Conservation (phyloP, 2,113 vertebrate genomes). For the Meles meles region DNA sequence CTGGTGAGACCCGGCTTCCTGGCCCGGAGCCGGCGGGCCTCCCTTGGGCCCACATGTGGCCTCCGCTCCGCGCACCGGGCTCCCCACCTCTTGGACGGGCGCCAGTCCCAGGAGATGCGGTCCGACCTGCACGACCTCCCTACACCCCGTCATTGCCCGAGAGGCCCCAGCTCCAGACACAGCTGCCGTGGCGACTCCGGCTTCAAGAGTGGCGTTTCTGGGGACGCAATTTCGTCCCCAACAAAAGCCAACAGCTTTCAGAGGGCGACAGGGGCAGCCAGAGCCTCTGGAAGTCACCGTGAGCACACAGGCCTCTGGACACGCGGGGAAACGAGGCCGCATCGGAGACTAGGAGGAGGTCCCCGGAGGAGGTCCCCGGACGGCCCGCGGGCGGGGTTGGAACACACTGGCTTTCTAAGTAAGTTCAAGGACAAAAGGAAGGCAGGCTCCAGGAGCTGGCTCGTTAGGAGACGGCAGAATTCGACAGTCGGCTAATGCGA, state of each 20-base stretch:
- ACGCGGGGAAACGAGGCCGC: not conserved
- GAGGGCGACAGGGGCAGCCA: not conserved
- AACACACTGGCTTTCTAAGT: too few species aligned
- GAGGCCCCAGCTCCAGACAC: not conserved
- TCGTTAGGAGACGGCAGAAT: accelerated
- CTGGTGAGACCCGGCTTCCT: not conserved
- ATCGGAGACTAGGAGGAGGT: too few species aligned
- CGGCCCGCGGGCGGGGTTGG: accelerated
- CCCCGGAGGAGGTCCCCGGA: too few species aligned
- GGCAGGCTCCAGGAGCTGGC: not conserved
- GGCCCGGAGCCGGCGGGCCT: not conserved
- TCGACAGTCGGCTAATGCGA: not conserved
- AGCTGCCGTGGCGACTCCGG: accelerated
- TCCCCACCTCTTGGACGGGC: not conserved
- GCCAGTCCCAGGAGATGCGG: accelerated
- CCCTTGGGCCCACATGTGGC: accelerated
- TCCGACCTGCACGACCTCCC: too few species aligned
- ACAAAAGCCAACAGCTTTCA: not conserved
- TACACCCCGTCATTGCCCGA: accelerated
- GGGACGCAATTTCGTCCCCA: not conserved
- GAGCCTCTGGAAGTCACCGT: accelerated
- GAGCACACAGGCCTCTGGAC: not conserved
- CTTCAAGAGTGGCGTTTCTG: not conserved
- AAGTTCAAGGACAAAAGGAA: too few species aligned
- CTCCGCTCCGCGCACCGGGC: not conserved